Percentiles rank a stretch among this genome's conserved stretches.
These are phyloP conservation scores for Drosophila mettleri DNA, from an alignment of 2,888 invertebrate species.

Conservation along the genomic window DNA sequence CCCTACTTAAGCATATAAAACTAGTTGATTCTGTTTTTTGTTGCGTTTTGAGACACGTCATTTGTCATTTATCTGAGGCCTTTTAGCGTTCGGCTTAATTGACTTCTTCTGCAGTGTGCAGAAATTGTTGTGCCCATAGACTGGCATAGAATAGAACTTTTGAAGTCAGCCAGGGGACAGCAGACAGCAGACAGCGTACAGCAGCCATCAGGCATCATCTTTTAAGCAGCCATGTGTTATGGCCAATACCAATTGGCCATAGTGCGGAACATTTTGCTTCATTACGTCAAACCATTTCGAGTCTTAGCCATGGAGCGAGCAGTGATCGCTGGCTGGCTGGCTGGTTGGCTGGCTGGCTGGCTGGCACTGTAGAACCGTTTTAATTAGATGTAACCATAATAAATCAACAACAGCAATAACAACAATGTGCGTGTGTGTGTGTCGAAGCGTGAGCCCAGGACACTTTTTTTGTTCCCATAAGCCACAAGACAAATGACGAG, in stretches of 20 bases:
- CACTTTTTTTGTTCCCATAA: slow-evolving; percentile 65
- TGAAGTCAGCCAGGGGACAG: slow-evolving; percentile 15
- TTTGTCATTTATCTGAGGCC: slow-evolving; percentile 77
- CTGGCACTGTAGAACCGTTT: slow-evolving; percentile 73
- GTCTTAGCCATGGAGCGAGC: slow-evolving; percentile 39
- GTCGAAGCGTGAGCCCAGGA: slow-evolving; percentile 56
- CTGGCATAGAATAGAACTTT: slow-evolving; percentile 22
- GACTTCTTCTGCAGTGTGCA: slow-evolving; percentile 56
- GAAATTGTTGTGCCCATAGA: slow-evolving; percentile 50
- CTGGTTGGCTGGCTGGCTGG: slow-evolving; percentile 16
- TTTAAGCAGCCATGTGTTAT: slow-evolving; percentile 59
- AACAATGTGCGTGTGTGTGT: slow-evolving; percentile 16
- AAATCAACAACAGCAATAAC: slow-evolving; percentile 60
- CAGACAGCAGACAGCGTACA: neutral
- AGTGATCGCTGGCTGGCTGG: slow-evolving; percentile 15
- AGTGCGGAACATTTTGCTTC: slow-evolving; percentile 78
- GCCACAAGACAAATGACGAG: slow-evolving; percentile 61
- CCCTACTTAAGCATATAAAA: neutral
- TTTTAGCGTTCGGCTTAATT: slow-evolving; percentile 76
- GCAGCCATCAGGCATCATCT: slow-evolving; percentile 34
- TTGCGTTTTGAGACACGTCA: slow-evolving; percentile 65
- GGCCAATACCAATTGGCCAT: slow-evolving; percentile 77
- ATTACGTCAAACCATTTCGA: slow-evolving; percentile 76
- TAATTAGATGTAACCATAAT: slow-evolving; percentile 79
- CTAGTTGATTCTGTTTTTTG: slow-evolving; percentile 8